Evolutionary conservation across 2,113 vertebrate genomes (phyloP), one percentile per base, ranked within the genome.

Genomic region (Sylvicapra grimmia): DNA sequence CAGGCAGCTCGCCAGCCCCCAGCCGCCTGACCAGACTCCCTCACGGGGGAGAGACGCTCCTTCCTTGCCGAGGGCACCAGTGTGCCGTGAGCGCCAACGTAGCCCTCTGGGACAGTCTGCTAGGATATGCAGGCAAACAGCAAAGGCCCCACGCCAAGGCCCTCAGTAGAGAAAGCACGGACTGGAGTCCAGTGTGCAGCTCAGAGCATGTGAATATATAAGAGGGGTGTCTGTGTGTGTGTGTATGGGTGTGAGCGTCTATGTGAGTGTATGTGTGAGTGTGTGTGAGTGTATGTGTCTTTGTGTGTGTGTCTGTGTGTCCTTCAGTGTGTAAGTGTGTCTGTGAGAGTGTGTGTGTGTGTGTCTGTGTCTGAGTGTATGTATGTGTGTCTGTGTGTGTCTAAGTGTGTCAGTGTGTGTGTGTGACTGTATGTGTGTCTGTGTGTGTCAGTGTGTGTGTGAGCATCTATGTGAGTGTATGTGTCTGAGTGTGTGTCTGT

Each of bases 331-430:
- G n/a, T n/a, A n/a, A n/a, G n/a, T 49, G 49, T 49, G 0, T 40
- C 40, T 40, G 40, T 40, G 40, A 40, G 40, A 3, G 40, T 40
- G 40, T 40, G 40, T 40, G 25, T 27, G 14, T 25, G 1, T 25
- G 14, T 21, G 15, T 23, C 0, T 10, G 23, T 11, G 9, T 21
- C 2, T 56, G 19, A 1, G 19, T 9, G 2, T 58, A 0, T 11
- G 23, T 2, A 1, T 58, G 3, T 23, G 0, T 25, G 40, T 40
- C 40, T 40, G 40, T 40, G 40, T 40, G 40, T 40, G 40, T 40
- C 3, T 40, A 3, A 40, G 4, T 25, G 0, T 58, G 49, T 51
- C 11, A 13, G 21, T 11, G 56, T 25, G 0, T 56, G 8, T 21
- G 16, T 0, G 5, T n/a, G n/a, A n/a, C n/a, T 18, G 53, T 54